Base-by-base conservation (phyloP, 1,140 invertebrate genomes). In the Uloborus diversus region DNA sequence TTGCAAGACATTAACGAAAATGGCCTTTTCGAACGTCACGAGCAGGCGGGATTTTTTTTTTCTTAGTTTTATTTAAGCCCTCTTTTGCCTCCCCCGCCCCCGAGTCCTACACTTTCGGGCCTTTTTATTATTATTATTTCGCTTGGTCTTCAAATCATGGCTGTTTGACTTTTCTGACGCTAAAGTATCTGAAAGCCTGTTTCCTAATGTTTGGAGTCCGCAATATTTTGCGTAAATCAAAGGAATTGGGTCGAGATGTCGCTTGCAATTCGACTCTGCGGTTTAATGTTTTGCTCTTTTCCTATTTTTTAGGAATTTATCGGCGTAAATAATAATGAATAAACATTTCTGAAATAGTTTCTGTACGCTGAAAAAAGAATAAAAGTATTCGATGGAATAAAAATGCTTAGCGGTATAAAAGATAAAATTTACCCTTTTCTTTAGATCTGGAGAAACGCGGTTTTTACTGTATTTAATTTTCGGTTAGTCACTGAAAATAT, bases 171-270 rank as follows among this genome's bases (percentile, higher is more conserved):
- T 75, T 49, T 64, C 57, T 64, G 71, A 64, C 42, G 59, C 59
- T 64, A 75, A 75, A 75, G 71, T 75, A 75, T 75, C 71, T 75
- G 71, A 53, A 53, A 25, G 62, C 57, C 56, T 37, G 13, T 5
- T 53, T 53, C 37, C 37, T 42, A 70, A 70, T 70, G 68, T 57
- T 33, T 17, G 17, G n/a, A 11, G 20, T 27, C 69, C 35, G 37
- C 53, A 49, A 78, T 78, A 78, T 78, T 78, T 78, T 78, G 73
- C 73, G 73, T 78, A 78, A 78, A 78, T 78, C 73, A 78, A 78
- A 66, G 35, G 62, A 78, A 78, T 78, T 61, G 73, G 61, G 32
- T 33, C 59, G 17, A 75, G 59, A 57, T 78, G 73, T 78, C 73
- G 73, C 51, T 78, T 57, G 47, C 73, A 78, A 51, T 47, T 57